Percentiles rank a stretch among this genome's conserved stretches.
Evolutionary conservation across 2,888 invertebrate genomes (phyloP).

Genomic region (Agriopis marginaria): DNA sequence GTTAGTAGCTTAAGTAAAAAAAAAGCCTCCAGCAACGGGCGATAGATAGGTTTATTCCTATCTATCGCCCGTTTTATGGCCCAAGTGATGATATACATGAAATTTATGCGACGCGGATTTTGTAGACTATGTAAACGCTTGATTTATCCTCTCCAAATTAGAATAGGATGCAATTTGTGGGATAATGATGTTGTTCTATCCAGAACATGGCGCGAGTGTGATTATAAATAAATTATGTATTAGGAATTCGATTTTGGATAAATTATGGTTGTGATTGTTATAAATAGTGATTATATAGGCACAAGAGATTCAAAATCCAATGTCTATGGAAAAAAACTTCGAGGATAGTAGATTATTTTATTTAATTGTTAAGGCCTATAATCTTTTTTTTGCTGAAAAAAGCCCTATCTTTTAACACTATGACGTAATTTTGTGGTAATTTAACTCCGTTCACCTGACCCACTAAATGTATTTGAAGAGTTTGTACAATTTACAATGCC

Average conservation of each 20-base stretch:
- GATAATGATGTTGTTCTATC: slow-evolving; percentile 35
- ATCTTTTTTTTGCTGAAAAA: too few species aligned
- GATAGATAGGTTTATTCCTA: background rate
- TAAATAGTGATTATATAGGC: background rate
- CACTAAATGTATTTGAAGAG: too few species aligned
- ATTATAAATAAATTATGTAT: slow-evolving; percentile 23
- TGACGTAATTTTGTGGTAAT: too few species aligned
- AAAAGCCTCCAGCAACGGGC: too few species aligned
- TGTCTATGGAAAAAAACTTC: too few species aligned
- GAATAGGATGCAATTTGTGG: slow-evolving; percentile 35
- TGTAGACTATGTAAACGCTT: slow-evolving; percentile 42
- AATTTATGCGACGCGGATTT: slow-evolving; percentile 46
- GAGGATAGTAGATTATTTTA: too few species aligned
- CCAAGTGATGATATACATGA: slow-evolving; percentile 37
- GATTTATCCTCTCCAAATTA: slow-evolving; percentile 44
- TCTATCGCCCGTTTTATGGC: slow-evolving; percentile 31
- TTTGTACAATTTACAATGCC: too few species aligned
- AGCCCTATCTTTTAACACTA: too few species aligned
- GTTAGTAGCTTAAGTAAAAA: too few species aligned
- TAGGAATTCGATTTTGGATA: background rate
- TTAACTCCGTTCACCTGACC: too few species aligned
- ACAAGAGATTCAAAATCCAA: background rate
- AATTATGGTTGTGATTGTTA: too few species aligned
- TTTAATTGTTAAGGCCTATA: too few species aligned
- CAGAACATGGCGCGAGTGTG: slow-evolving; percentile 19